Evolutionary conservation across 2,888 invertebrate species (phyloP), one percentile per base, ranked within the genome.

Genomic region (Amblyjoppa proteus): DNA sequence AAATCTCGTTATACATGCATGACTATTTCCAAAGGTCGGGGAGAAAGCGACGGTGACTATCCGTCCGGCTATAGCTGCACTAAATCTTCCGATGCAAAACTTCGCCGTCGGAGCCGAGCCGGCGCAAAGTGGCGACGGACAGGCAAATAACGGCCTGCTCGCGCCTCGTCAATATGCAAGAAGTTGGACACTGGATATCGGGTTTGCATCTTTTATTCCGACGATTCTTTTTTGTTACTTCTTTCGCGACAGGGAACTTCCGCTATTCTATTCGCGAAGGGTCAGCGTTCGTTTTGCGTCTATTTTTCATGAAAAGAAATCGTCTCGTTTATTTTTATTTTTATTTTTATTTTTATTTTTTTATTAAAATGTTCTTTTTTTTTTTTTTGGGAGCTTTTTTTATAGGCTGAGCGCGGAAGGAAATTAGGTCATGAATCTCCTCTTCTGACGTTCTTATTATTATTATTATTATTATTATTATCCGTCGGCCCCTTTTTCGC

Each of bases 1-100:
- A 78, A 80, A 71, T 70, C 80, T 71, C 74, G 70, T 80, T 84
- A 58, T 66, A 75, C 68, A 45, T 75, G 64, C 79, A 80, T 53
- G 75, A 7, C 49, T 73, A 31, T 77, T 73, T n/a, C 68, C 25
- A 73, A 80, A 80, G 73, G 73, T 66, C 73, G 51, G 64, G 28
- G 56, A 58, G 73, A 58, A 66, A 75, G 16, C 41, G 11, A 38
- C 38, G 64, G 45, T 13, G 53, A 71, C 61, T 51, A n/a, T 53
- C 53, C 53, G 38, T 56, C 61, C 71, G 71, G 38, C 79, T 80
- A 41, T 56, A 68, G 53, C 41, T 56, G 20, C 25, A 77, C 34
- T 58, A 58, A 58, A 58, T 58, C 58, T 61, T 61, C 7, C 34
- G 28, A 9, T 34, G 28, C 58, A 58, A 45, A 20, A 16, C 41